A percentile compares a stretch with the other conserved stretches of the same genome.
These are phyloP conservation scores for Zosterops borbonicus DNA, from an alignment of 2,113 vertebrate species.

Conservation along the genomic window DNA sequence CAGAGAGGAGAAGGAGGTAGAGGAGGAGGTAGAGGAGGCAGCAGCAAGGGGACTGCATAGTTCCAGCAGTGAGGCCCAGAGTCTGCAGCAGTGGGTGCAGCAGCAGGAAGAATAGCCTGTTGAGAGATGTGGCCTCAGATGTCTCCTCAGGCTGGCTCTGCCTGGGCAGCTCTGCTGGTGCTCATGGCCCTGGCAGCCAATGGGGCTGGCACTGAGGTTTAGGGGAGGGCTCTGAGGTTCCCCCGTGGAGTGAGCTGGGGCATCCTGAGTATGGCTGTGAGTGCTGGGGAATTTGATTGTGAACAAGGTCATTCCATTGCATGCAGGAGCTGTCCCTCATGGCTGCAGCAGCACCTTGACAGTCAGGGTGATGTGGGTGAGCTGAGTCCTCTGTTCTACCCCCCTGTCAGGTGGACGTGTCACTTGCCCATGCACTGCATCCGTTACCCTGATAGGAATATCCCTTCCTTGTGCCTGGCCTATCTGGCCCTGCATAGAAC, in stretches of 20 bases:
- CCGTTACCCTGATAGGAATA: neutral
- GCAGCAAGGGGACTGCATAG: neutral
- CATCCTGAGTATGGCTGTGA: neutral
- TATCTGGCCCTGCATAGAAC: neutral
- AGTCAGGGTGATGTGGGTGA: neutral
- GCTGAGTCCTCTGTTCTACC: neutral
- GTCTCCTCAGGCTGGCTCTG: neutral
- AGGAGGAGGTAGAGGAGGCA: neutral
- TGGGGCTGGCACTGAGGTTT: conserved; percentile 4
- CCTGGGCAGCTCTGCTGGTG: neutral
- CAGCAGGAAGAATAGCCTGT: neutral
- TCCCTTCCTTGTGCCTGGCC: neutral
- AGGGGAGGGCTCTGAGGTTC: neutral
- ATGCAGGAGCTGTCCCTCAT: neutral
- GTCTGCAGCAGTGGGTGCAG: neutral
- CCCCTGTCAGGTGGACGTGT: neutral
- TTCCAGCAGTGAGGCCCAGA: neutral
- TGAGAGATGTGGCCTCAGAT: neutral
- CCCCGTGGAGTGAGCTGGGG: neutral
- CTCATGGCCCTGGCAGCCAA: neutral
- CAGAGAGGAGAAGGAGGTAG: neutral
- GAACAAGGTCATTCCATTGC: neutral
- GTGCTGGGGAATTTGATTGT: neutral
- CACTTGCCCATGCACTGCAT: neutral
- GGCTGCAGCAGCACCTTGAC: neutral